Conservation (phyloP, 2,888 invertebrate genomes). For the Callyntrura guangdongensis region DNA sequence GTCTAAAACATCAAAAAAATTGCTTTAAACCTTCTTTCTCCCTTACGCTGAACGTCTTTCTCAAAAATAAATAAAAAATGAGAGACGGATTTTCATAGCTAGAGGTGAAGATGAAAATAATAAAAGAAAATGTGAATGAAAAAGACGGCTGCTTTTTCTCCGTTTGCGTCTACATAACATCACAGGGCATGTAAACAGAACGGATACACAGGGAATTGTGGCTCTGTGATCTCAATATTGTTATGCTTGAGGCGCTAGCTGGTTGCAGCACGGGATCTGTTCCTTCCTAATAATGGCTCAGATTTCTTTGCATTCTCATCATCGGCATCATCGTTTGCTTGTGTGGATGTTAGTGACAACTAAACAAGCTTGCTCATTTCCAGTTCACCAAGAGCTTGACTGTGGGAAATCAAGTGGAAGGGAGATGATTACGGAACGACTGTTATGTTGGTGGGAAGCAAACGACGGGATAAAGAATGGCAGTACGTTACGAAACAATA, state of each 20-base stretch:
- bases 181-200: neutral
- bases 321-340: constrained; percentile 1
- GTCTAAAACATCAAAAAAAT: constrained; percentile 44
- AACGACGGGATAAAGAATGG: neutral
- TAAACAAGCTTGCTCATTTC: constrained; percentile 65
- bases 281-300: constrained; percentile 38
- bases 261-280: neutral
- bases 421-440: constrained; percentile 37
- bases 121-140: constrained; percentile 22
- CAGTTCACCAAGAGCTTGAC: neutral
- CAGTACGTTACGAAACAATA: constrained; percentile 5
- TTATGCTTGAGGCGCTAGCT: constrained; percentile 14
- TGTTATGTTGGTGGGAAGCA: neutral
- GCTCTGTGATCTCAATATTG: neutral
- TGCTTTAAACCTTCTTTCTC: constrained; percentile 35
- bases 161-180: neutral
- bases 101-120: neutral
- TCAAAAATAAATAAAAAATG: constrained; percentile 20
- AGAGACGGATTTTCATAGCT: neutral
- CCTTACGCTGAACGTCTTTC: constrained; percentile 1
- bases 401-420: constrained; percentile 68
- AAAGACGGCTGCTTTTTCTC: neutral
- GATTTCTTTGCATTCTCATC: constrained; percentile 33
- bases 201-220: neutral
- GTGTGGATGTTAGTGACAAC: constrained; percentile 53